These are phyloP conservation scores for Elysia crispata DNA, from an alignment of 2,888 invertebrate species.

Conservation along the genomic window DNA sequence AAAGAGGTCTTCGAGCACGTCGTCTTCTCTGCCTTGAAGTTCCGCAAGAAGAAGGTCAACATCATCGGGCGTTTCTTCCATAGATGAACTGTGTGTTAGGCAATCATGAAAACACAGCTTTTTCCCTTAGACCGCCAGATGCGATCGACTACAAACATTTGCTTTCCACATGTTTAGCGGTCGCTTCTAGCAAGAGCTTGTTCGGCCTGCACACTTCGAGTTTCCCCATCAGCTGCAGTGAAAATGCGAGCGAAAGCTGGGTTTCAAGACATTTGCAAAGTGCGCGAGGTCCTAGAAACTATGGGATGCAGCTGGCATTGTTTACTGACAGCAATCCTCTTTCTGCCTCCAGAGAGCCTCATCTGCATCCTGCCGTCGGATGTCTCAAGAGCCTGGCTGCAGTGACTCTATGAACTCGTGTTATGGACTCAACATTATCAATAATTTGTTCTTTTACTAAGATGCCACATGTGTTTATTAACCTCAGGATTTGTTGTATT, in stretches of 20 bases:
- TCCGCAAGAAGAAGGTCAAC: slow-evolving; percentile 52
- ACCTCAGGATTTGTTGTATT: too few species aligned
- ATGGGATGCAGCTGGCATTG: too few species aligned
- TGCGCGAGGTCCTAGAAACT: too few species aligned
- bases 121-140: neutral
- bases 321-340: too few species aligned
- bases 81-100: slow-evolving; percentile 2
- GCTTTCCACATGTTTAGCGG: neutral
- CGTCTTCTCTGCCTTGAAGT: slow-evolving; percentile 58
- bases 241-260: too few species aligned
- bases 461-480: too few species aligned
- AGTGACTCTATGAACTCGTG: neutral
- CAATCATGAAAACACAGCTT: neutral
- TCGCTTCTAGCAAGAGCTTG: neutral
- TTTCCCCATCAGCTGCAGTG: neutral
- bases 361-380: too few species aligned
- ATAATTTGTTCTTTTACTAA: too few species aligned
- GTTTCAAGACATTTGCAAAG: too few species aligned
- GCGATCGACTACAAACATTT: neutral
- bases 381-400: neutral
- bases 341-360: too few species aligned
- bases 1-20: slow-evolving; percentile 61
- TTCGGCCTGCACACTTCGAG: neutral
- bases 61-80: slow-evolving; percentile 51
- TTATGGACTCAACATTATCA: neutral